Conservation (phyloP, 2,888 invertebrate species). For the Drosophila neoperkinsi region DNA sequence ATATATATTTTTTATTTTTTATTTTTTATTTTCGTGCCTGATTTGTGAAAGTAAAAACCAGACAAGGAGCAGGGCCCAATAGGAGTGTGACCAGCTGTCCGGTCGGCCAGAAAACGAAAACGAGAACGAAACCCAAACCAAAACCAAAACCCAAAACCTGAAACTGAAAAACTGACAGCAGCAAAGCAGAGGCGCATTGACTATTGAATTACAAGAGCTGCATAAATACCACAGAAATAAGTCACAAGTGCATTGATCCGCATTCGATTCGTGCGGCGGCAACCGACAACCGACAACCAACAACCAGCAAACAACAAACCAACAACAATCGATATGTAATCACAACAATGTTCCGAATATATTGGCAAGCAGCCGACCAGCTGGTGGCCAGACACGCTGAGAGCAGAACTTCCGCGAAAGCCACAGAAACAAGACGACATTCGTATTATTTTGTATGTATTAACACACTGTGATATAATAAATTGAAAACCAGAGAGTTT, state of each 20-base stretch:
- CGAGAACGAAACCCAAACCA: conserved; percentile 15
- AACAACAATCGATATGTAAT: conserved; percentile 23
- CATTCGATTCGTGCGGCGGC: conserved; percentile 49
- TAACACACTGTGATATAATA: conserved; percentile 17
- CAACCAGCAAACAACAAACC: conserved; percentile 8
- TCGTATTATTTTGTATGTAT: conserved; percentile 9
- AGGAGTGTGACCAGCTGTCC: conserved; percentile 53
- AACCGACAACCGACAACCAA: conserved; percentile 8
- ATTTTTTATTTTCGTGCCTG: conserved; percentile 39
- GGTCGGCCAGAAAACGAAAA: conserved; percentile 38
- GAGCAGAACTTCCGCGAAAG: conserved; percentile 35
- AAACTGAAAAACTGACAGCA: conserved; percentile 12
- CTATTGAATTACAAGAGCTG: conserved; percentile 53
- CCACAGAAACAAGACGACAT: conserved; percentile 17
- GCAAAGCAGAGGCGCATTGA: conserved; percentile 27
- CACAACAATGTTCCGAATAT: conserved; percentile 35
- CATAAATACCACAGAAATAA: conserved; percentile 49
- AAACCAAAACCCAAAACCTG: conserved; percentile 15
- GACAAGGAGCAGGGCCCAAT: conserved; percentile 8
- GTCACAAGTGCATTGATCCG: conserved; percentile 73
- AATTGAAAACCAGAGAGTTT: conserved; percentile 2
- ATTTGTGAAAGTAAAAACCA: conserved; percentile 73
- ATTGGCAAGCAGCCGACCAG: conserved; percentile 19
- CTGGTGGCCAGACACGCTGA: conserved; percentile 20
- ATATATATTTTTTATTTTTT: not conserved